Evolutionary conservation across 2,797 vertebrate species (phyloP).

Genomic region (Diceros bicornis): DNA sequence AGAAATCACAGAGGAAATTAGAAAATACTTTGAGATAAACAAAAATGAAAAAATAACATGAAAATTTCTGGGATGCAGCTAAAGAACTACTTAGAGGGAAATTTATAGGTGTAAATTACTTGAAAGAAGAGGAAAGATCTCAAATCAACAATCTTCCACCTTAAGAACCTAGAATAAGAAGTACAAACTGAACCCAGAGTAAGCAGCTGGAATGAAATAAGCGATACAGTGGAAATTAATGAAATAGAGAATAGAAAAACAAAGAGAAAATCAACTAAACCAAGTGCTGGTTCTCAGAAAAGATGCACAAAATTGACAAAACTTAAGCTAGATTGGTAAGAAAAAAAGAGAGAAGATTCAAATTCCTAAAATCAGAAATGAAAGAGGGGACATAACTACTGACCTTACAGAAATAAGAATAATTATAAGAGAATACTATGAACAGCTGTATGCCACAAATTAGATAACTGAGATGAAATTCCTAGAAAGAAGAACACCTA

Average conservation of each 20-base stretch:
- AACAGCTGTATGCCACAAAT: not conserved
- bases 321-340: not conserved
- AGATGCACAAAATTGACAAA: not conserved
- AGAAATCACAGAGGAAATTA: conserved; percentile 26
- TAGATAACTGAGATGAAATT: not conserved
- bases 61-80: not conserved
- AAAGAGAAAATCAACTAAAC: not conserved
- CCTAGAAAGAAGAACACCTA: not conserved
- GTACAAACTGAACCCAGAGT: not conserved
- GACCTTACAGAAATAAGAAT: not conserved
- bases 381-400: not conserved
- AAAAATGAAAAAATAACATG: not conserved
- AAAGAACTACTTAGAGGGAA: not conserved
- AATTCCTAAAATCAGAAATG: conserved; percentile 1
- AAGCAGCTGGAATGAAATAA: not conserved
- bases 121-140: not conserved
- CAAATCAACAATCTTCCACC: not conserved
- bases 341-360: not conserved
- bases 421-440: not conserved
- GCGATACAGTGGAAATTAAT: not conserved
- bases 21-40: not conserved
- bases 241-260: not conserved
- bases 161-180: conserved; percentile 14
- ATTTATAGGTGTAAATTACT: not conserved
- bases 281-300: not conserved